These are phyloP conservation scores for Pangasius krempfi DNA, from an alignment of 2,797 vertebrate genomes.

Conservation along the genomic window DNA sequence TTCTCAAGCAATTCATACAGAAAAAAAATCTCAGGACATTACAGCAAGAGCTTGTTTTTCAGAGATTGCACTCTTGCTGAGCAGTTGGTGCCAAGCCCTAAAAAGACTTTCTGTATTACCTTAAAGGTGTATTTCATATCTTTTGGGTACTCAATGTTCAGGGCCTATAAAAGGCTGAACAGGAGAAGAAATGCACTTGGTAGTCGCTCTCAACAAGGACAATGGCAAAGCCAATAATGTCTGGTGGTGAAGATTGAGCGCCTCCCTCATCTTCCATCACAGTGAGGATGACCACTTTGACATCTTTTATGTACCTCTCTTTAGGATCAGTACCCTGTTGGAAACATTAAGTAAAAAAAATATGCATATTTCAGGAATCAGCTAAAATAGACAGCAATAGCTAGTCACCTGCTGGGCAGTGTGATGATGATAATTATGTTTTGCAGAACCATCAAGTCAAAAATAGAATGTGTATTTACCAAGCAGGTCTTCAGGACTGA, in stretches of 20 bases:
- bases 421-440: not conserved
- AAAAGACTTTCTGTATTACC: constrained; percentile 15
- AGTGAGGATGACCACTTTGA: constrained; percentile 5
- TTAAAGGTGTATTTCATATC: constrained; percentile 1
- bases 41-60: constrained; percentile 1
- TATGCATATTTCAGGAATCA: not conserved
- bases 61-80: not conserved
- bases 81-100: not conserved
- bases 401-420: not conserved
- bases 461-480: not conserved
- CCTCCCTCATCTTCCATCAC: not conserved
- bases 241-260: not conserved
- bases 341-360: not conserved
- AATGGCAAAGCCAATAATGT: not conserved
- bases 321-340: not conserved
- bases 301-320: not conserved
- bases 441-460: not conserved
- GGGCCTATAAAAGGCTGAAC: constrained; percentile 6
- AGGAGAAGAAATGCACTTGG: constrained; percentile 3
- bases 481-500: constrained; percentile 1
- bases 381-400: not conserved
- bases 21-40: not conserved
- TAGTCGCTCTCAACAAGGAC: constrained; percentile 3
- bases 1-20: not conserved
- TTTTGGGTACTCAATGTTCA: not conserved